Percentiles rank a stretch among this genome's conserved stretches.
phyloP scores from a whole-genome alignment of 1,140 invertebrate species.

The Heliconius nattereri region DNA sequence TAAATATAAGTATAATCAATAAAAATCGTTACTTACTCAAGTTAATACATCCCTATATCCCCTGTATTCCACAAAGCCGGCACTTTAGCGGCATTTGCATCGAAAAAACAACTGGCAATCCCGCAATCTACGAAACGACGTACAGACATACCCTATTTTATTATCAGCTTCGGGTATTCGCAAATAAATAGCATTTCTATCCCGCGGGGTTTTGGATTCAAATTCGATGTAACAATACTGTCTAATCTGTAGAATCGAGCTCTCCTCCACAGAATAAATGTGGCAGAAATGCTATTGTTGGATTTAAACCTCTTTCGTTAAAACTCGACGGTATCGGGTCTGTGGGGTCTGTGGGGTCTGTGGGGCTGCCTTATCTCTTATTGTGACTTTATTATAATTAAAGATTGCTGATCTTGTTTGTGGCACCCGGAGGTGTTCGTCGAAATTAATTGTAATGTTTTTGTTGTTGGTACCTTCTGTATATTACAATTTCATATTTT shows the following conservation, averaged over 20 bases:
- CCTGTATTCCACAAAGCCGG: conserved; percentile 22
- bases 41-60: conserved; percentile 13
- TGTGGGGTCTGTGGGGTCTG: neutral
- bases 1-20: neutral
- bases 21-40: neutral
- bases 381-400: conserved; percentile 16
- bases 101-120: conserved; percentile 37
- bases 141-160: conserved; percentile 41
- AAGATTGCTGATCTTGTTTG: conserved; percentile 10
- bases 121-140: conserved; percentile 35
- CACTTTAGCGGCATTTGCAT: conserved; percentile 33
- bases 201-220: conserved; percentile 24
- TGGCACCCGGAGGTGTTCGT: neutral
- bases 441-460: neutral
- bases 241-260: conserved; percentile 42
- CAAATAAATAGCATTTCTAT: conserved; percentile 34
- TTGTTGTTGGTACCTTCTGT: neutral
- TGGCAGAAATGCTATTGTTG: conserved; percentile 38
- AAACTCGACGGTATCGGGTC: neutral
- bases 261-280: conserved; percentile 39
- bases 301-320: conserved; percentile 22
- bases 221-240: conserved; percentile 31
- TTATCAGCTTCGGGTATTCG: conserved; percentile 37
- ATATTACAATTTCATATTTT: too few relatives aligned
- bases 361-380: neutral